Base-by-base conservation (phyloP, 2,113 vertebrate species). In the Nerophis ophidion region DNA sequence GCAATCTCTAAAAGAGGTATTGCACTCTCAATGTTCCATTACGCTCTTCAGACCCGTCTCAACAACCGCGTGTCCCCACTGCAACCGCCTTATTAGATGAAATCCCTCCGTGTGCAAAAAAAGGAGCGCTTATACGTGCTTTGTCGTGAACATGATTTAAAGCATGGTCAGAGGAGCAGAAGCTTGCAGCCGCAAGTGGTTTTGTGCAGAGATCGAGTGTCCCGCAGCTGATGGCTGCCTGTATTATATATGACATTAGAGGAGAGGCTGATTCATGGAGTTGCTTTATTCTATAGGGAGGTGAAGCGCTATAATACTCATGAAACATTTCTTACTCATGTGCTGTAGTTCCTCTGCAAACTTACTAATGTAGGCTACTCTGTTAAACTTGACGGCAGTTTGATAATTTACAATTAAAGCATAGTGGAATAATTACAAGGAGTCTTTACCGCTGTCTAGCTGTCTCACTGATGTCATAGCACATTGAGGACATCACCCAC, bases 191-290 rank as follows among this genome's bases (percentile, higher is more conserved):
- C 64, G 17, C 71, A 68, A 74, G 74, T 51, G 36, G 62, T 72
- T 56, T 70, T 76, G 65, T 53, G 69, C 1, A 14, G 70, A 84
- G 79, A 87, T 84, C 64, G 77, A 87, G 72, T 68, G 76, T 77
- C 79, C 83, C 81, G 60, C 16, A 65, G 88, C 61, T 77, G 74
- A 79, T 67, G 63, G 66, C 75, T 86, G 81, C 84, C 82, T 70
- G 40, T 70, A 78, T 88, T 87, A 83, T 86, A 87, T 81, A 84
- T 78, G 76, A 75, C 77, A 68, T 52, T 70, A 74, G 69, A 80
- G 69, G 53, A 26, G 74, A 61, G 46, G 57, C 62, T 87, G 81
- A 87, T 86, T 86, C 73, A 85, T 70, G 34, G 78, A 57, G 70
- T 74, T 68, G 76, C 61, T 74, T 64, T 58, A 66, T 86, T 74